Percentiles rank a stretch among this genome's conserved stretches.
phyloP scores from a whole-genome alignment of 2,888 invertebrate species.

The Eristalinus sepulchralis region DNA sequence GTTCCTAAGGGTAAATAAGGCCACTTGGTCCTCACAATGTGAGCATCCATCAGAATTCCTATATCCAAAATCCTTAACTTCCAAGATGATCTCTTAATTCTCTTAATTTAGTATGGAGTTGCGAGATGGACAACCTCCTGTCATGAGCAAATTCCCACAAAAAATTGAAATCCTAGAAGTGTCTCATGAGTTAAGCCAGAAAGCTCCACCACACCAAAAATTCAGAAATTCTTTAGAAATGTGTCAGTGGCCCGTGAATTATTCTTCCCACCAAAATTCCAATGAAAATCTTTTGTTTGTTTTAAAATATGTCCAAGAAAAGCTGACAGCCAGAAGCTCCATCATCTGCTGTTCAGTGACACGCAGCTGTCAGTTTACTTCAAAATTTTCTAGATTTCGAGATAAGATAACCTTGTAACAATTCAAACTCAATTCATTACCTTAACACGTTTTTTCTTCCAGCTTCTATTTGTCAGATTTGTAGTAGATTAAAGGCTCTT shows the following conservation, averaged over 20 bases:
- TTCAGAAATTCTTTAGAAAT: background rate
- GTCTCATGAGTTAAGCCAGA: background rate
- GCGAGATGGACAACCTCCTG: no score
- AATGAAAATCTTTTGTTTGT: background rate
- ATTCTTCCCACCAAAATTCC: background rate
- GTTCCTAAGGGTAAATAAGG: no score
- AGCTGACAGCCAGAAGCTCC: background rate
- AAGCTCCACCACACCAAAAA: background rate
- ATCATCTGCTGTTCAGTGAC: background rate
- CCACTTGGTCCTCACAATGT: no score
- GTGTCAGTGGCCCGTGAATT: background rate
- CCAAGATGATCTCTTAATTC: no score
- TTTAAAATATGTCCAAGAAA: background rate
- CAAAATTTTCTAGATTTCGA: background rate
- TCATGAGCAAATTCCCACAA: no score
- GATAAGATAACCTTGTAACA: background rate
- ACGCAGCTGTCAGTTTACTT: background rate
- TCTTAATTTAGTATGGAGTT: no score
- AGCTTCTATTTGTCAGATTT: background rate
- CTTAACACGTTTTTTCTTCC: background rate
- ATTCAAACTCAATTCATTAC: background rate
- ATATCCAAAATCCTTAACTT: no score
- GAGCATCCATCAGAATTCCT: no score
- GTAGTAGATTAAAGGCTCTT: background rate
- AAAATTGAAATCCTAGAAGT: no score